Evolutionary conservation across 2,797 vertebrate species (phyloP).

Genomic region (Parambassis ranga): DNA sequence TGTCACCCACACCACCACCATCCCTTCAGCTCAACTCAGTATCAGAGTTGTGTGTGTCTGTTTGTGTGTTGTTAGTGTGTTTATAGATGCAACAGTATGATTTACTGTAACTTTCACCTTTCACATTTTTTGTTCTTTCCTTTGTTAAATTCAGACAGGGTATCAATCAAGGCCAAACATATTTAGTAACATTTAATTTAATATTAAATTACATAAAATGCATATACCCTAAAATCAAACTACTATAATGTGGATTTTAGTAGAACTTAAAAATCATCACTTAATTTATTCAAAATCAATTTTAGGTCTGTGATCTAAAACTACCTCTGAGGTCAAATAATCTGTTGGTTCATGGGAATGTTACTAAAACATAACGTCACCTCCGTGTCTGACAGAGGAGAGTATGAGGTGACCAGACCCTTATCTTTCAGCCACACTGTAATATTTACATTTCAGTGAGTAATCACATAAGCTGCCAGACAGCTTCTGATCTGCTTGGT

Average conservation of each 20-base stretch:
- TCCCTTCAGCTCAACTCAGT: background rate
- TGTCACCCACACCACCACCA: background rate
- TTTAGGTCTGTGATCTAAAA: no score
- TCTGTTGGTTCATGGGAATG: no score
- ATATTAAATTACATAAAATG: no score
- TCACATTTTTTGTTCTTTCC: background rate
- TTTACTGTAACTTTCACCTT: background rate
- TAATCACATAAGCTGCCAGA: background rate
- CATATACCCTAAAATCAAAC: no score
- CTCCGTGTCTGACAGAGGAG: background rate
- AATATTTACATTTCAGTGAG: constrained; percentile 15
- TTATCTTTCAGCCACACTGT: background rate
- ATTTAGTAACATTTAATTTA: no score
- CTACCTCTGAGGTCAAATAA: no score
- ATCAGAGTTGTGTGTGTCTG: background rate
- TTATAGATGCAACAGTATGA: background rate
- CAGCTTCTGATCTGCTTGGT: background rate
- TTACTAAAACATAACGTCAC: background rate
- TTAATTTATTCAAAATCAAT: no score
- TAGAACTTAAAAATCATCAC: no score
- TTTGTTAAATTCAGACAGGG: no score
- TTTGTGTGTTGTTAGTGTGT: background rate
- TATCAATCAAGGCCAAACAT: no score
- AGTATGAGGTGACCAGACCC: background rate
- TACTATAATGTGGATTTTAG: no score